Base-by-base conservation (phyloP, 2,888 invertebrate species). In the Tethea ocularis region DNA sequence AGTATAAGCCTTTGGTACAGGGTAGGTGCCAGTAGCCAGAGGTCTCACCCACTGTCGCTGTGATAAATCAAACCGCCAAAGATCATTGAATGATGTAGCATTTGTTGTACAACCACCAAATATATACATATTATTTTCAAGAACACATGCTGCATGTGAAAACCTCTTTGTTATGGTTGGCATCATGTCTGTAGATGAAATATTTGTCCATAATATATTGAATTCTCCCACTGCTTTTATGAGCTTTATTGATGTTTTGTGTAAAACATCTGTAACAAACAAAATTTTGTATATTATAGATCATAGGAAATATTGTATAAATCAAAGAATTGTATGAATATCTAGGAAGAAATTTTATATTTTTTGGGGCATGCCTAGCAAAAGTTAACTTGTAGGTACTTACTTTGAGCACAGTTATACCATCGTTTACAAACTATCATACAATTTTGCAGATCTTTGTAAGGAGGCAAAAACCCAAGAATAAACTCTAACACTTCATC, bases 61-160 rank as follows among this genome's bases (percentile, higher is more conserved):
- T 0, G 97, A 96, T 63, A 99, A 94, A 92, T 99, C 98, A 86
- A 99, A 95, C 66, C 95, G 94, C 99, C 99, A 99, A 36, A 99
- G 93, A 91, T 99, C 99, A 92, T 99, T 99, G 80, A 99, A 99
- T 15, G 99, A 98, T 22, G 99, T 99, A 77, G 97, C 97, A 58
- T 97, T 96, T 41, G 97, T 97, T 13, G 99, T 98, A 75, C 98
- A 99, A 8, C 99, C 99, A 36, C 99, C 99, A 94, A 99, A 99
- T 54, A 99, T 95, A 82, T 97, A 99, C 97, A 99, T 97, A 5
- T 95, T 96, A 84, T 97, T 97, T 64, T 96, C 95, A 79, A 96
- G 94, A 53, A 96, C 94, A 78, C 97, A 97, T 41, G 98, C 97
- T 62, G 98, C 96, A 94, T 99, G 99, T 0, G 98, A 98, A 90